These are phyloP conservation scores for Tinea pellionella DNA, from an alignment of 2,888 invertebrate species.

Conservation along the genomic window DNA sequence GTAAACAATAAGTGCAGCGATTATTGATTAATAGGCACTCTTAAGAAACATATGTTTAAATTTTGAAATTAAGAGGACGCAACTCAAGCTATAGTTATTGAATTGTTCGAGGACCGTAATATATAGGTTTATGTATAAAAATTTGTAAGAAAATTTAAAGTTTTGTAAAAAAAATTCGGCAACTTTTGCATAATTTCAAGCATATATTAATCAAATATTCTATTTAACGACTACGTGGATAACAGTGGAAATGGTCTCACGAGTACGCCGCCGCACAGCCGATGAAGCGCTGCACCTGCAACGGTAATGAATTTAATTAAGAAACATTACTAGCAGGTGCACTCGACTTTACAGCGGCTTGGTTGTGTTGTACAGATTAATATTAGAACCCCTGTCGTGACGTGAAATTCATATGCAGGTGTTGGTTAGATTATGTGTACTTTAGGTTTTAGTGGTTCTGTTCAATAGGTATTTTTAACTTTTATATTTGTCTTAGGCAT, in stretches of 20 bases:
- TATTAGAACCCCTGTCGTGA: slow-evolving; percentile 1
- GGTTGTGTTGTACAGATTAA: slow-evolving; percentile 6
- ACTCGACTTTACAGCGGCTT: slow-evolving; percentile 9
- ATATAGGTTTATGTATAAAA: no score
- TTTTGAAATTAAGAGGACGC: no score
- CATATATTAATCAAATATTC: not conserved
- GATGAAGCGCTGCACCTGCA: slow-evolving; percentile 10
- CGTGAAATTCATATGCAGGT: not conserved
- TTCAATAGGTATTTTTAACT: not conserved
- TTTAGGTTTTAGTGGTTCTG: not conserved
- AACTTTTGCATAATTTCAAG: slow-evolving; percentile 3
- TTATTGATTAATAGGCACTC: no score
- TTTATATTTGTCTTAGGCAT: not conserved
- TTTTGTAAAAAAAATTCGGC: not conserved
- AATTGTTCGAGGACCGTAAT: no score
- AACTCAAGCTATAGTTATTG: no score
- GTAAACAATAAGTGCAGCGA: no score
- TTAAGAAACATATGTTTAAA: no score
- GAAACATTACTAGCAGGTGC: slow-evolving; percentile 15
- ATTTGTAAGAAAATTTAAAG: no score
- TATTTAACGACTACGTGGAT: not conserved
- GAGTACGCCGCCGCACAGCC: slow-evolving; percentile 2
- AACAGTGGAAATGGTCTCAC: not conserved
- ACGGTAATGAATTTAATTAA: slow-evolving; percentile 13
- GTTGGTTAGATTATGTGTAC: not conserved